These are phyloP conservation scores for Trichosurus vulpecula DNA, from an alignment of 2,797 vertebrate species.

Conservation along the genomic window DNA sequence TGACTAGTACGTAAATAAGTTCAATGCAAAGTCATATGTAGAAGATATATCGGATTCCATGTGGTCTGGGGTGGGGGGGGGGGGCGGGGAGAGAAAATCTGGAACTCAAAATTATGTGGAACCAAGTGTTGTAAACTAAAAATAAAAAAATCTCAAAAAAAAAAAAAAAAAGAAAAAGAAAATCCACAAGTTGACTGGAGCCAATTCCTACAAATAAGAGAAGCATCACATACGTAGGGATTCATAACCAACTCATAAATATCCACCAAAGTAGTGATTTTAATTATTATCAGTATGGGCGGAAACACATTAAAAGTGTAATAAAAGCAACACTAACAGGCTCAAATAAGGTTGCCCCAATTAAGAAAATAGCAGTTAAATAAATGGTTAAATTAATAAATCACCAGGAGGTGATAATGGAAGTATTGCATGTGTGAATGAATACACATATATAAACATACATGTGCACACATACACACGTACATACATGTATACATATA, in stretches of 20 bases:
- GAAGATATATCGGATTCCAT: no score
- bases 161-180: no score
- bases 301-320: conserved; percentile 49
- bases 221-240: conserved; percentile 13
- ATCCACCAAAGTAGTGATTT: conserved; percentile 42
- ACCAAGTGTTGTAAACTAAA: no score
- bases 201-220: neutral
- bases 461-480: no score
- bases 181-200: neutral
- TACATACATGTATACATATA: no score
- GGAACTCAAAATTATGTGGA: no score
- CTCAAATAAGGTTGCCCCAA: neutral
- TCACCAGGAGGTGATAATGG: neutral
- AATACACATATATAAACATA: no score
- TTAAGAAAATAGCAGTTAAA: neutral
- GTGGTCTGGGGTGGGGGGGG: no score
- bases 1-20: no score
- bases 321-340: conserved; percentile 48
- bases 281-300: conserved; percentile 20
- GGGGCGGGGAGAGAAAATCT: no score
- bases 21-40: no score
- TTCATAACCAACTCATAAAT: conserved; percentile 42
- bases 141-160: no score
- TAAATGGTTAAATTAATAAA: neutral
- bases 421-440: neutral